These are phyloP conservation scores for Spialia ferax DNA, from an alignment of 2,888 invertebrate species.

Conservation along the genomic window DNA sequence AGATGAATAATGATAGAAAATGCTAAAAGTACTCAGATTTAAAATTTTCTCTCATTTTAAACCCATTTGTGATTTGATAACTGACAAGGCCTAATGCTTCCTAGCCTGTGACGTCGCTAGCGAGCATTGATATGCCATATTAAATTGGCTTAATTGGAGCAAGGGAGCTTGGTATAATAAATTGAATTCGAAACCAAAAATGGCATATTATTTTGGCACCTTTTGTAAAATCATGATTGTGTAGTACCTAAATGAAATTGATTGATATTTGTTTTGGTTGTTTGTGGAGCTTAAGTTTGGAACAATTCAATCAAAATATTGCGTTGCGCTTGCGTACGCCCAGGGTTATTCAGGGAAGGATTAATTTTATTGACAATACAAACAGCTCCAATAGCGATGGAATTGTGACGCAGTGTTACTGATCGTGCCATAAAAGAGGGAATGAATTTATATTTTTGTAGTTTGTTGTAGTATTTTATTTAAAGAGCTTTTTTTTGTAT, in stretches of 20 bases:
- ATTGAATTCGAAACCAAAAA: conserved; percentile 41
- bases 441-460: conserved; percentile 12
- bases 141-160: conserved; percentile 7
- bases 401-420: conserved; percentile 57
- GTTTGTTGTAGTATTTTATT: conserved; percentile 1
- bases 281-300: conserved; percentile 75
- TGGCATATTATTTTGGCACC: conserved; percentile 15
- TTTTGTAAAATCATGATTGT: conserved; percentile 45
- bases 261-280: conserved; percentile 74
- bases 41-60: no score
- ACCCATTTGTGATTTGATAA: no score
- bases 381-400: conserved; percentile 65
- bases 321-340: conserved; percentile 60
- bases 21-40: no score
- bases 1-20: no score
- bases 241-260: conserved; percentile 57
- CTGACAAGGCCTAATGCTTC: no score
- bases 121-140: no score
- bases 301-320: conserved; percentile 80
- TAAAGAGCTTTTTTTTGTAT: background rate
- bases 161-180: conserved; percentile 30
- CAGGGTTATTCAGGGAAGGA: conserved; percentile 67
- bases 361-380: conserved; percentile 76
- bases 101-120: no score
- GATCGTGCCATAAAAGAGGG: conserved; percentile 28